A percentile compares a stretch with the other conserved stretches of the same genome.
These are phyloP conservation scores for Hymenochirus boettgeri DNA, from an alignment of 2,113 vertebrate genomes.

Conservation along the genomic window DNA sequence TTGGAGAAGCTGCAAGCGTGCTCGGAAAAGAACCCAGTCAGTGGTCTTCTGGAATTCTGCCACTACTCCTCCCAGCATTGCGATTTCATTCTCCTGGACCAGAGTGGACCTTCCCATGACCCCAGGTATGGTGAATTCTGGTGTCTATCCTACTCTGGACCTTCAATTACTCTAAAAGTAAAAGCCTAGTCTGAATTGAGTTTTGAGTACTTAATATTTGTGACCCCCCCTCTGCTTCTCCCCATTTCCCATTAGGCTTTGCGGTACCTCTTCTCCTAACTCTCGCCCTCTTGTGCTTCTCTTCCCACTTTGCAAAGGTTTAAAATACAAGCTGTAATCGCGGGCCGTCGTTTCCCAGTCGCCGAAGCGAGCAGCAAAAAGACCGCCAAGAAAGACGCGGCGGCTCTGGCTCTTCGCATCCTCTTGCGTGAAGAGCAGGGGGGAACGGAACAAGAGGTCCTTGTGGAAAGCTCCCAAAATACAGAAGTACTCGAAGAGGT, in stretches of 20 bases:
- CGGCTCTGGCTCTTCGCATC: conserved; percentile 74
- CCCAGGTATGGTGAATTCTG: conserved; percentile 77
- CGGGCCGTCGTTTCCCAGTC: conserved; percentile 76
- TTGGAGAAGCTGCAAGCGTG: conserved; percentile 81
- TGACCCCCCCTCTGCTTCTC: neutral
- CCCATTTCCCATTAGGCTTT: too few relatives aligned
- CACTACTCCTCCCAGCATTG: conserved; percentile 84
- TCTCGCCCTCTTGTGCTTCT: too few relatives aligned
- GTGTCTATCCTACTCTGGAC: too few relatives aligned
- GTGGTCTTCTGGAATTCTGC: conserved; percentile 89
- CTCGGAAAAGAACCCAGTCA: conserved; percentile 88
- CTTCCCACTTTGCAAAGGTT: conserved; percentile 64
- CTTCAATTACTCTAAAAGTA: too few relatives aligned
- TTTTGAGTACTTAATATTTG: too few relatives aligned
- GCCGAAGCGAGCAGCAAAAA: conserved; percentile 92
- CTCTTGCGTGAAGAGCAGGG: conserved; percentile 70
- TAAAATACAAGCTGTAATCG: conserved; percentile 89
- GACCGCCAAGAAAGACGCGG: conserved; percentile 89
- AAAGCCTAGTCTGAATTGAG: too few relatives aligned
- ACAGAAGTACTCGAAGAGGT: neutral
- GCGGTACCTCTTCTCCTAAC: too few relatives aligned
- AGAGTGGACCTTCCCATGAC: conserved; percentile 89
- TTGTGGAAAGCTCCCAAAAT: fast-evolving
- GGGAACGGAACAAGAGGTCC: neutral
- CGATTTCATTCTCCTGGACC: conserved; percentile 83